Evolutionary conservation across 2,888 invertebrate species (phyloP).

Genomic region (Lottia scabra): DNA sequence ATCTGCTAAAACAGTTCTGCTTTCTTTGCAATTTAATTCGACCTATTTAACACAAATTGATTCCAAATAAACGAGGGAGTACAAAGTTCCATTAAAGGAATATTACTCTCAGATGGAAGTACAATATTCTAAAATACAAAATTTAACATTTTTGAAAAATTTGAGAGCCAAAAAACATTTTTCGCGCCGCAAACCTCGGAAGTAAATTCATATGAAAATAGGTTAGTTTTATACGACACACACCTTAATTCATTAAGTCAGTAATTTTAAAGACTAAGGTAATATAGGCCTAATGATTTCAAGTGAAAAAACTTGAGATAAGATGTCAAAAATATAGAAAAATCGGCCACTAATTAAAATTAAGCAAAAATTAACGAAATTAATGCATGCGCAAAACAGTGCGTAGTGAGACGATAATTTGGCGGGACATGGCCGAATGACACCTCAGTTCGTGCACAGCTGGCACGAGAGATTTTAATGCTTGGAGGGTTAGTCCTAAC

Average conservation of each 20-base stretch:
- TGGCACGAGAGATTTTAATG: conserved; percentile 11
- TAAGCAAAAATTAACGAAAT: neutral
- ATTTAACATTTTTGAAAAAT: conserved; percentile 1
- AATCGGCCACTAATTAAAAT: too few species aligned
- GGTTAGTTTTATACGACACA: neutral
- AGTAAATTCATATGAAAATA: neutral
- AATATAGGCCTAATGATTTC: too few species aligned
- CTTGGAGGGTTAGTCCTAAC: neutral
- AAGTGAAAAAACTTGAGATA: too few species aligned
- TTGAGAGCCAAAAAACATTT: conserved; percentile 3
- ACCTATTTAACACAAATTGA: too few species aligned
- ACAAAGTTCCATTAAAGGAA: neutral
- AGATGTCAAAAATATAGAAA: too few species aligned
- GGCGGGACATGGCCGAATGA: conserved; percentile 21
- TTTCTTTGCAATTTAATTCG: too few species aligned
- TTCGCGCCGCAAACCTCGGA: conserved; percentile 10
- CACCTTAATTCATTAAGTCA: neutral
- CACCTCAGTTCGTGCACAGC: conserved; percentile 20
- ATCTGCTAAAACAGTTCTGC: too few species aligned
- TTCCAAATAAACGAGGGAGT: too few species aligned
- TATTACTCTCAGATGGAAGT: neutral
- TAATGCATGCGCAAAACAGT: conserved; percentile 10
- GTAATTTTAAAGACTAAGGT: neutral
- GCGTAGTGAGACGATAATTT: neutral
- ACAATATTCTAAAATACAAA: neutral